Conservation (phyloP, 2,113 vertebrate species). For the Mirza zaza region DNA sequence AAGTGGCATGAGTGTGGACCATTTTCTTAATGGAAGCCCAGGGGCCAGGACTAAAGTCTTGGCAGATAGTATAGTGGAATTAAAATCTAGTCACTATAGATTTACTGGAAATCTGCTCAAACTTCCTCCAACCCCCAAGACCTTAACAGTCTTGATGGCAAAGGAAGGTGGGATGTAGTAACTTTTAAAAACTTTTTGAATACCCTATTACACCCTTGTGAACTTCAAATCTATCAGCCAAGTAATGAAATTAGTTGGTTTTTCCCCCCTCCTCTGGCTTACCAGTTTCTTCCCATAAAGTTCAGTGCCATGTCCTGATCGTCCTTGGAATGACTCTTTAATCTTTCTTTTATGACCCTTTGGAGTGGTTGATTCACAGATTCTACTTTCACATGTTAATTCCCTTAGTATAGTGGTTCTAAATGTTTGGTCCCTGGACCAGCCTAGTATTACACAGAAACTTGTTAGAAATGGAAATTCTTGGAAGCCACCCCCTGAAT, state of each 20-base stretch:
- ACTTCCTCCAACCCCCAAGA: not conserved
- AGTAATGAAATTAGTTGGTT: not conserved
- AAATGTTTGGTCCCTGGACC: not conserved
- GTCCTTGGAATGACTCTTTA: not conserved
- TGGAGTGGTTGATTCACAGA: not conserved
- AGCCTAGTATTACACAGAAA: constrained; percentile 10
- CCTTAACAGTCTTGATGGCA: not conserved
- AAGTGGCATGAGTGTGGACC: constrained; percentile 33
- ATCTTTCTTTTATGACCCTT: not conserved
- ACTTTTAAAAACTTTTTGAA: not conserved
- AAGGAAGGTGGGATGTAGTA: not conserved
- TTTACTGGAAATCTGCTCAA: constrained; percentile 45
- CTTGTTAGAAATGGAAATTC: constrained; percentile 18
- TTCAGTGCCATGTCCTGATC: not conserved
- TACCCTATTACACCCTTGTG: not conserved
- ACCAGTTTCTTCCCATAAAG: not conserved
- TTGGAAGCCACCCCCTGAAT: not conserved
- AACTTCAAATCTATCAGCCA: constrained; percentile 5
- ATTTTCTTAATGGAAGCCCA: constrained; percentile 47
- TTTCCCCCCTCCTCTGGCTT: not conserved
- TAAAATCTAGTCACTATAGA: constrained; percentile 53
- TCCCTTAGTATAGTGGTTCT: not conserved
- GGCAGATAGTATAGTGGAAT: constrained; percentile 23
- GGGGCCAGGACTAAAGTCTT: constrained; percentile 37
- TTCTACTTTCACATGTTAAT: not conserved